A percentile compares a stretch with the other conserved stretches of the same genome.
Evolutionary conservation across 1,140 invertebrate genomes (phyloP).

Genomic region (Himalopsyche phryganea): DNA sequence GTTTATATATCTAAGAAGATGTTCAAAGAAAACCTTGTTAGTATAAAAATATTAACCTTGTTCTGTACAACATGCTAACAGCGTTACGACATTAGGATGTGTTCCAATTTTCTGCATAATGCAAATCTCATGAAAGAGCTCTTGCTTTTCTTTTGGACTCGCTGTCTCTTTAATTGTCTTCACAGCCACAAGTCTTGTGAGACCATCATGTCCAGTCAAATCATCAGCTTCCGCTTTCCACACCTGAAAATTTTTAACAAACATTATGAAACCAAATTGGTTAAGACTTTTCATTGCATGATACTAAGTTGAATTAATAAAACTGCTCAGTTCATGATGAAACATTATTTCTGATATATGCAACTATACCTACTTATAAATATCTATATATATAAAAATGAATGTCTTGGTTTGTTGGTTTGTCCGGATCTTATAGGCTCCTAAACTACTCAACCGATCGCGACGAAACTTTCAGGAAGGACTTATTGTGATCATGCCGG

Average conservation of each 20-base stretch:
- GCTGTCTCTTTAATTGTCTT: constrained; percentile 76
- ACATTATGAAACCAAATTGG: neutral
- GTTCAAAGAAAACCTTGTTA: too few relatives aligned
- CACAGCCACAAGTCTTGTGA: constrained; percentile 75
- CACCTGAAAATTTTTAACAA: constrained; percentile 50
- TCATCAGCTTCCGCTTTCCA: constrained; percentile 82
- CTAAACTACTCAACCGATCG: too few relatives aligned
- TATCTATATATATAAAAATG: too few relatives aligned
- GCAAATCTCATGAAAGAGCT: constrained; percentile 70
- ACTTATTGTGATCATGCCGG: too few relatives aligned
- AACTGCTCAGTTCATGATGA: too few relatives aligned
- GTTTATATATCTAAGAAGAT: too few relatives aligned
- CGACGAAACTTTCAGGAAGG: too few relatives aligned
- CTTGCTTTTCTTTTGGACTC: constrained; percentile 71
- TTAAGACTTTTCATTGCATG: neutral
- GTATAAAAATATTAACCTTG: constrained; percentile 58
- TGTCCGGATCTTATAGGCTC: too few relatives aligned
- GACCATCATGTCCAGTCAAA: constrained; percentile 70
- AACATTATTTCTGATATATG: too few relatives aligned
- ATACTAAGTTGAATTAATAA: too few relatives aligned
- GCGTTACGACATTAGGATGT: constrained; percentile 82
- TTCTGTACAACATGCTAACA: constrained; percentile 80
- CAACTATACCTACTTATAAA: too few relatives aligned
- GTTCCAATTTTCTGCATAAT: constrained; percentile 83
- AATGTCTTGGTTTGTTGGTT: too few relatives aligned